Evolutionary conservation across 2,113 vertebrate genomes (phyloP).

Genomic region (Xiphophorus couchianus): DNA sequence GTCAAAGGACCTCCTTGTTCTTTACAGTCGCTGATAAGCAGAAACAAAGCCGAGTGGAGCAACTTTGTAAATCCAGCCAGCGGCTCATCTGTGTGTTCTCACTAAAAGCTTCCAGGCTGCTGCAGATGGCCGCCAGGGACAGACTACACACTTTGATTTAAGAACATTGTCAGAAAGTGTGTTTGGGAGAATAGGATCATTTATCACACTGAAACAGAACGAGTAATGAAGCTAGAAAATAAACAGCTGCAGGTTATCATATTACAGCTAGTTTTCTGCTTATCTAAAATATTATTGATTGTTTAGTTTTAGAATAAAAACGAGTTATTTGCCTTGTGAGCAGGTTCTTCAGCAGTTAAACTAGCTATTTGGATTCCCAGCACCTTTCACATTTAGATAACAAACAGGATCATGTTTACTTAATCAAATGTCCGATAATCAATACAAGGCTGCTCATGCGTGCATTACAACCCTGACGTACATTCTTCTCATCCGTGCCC

Average conservation of each 20-base stretch:
- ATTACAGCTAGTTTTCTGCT: slow-evolving; percentile 22
- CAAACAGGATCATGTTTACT: neutral
- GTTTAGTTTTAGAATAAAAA: neutral
- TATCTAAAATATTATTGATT: neutral
- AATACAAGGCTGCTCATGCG: neutral
- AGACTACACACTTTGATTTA: slow-evolving; percentile 47
- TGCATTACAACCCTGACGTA: slow-evolving; percentile 62
- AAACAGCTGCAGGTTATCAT: neutral
- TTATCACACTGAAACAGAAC: slow-evolving; percentile 4
- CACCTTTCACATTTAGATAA: neutral
- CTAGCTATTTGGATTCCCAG: slow-evolving; percentile 4
- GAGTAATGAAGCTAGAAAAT: slow-evolving; percentile 16
- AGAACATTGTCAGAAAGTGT: slow-evolving; percentile 56
- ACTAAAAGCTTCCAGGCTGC: slow-evolving; percentile 76
- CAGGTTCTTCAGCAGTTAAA: neutral
- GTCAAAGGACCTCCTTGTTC: slow-evolving; percentile 66
- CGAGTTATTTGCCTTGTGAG: slow-evolving; percentile 3
- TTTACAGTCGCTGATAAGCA: slow-evolving; percentile 64
- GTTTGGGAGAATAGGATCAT: neutral
- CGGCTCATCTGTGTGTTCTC: slow-evolving; percentile 55
- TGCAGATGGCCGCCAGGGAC: slow-evolving; percentile 52
- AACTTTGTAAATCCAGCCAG: slow-evolving; percentile 62
- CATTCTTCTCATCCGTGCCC: slow-evolving; percentile 92
- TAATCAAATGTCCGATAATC: slow-evolving; percentile 10
- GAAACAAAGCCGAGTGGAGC: slow-evolving; percentile 65